Percentiles rank a stretch among this genome's conserved stretches.
phyloP scores from a whole-genome alignment of 2,113 vertebrate species.

The Ctenomys sociabilis region DNA sequence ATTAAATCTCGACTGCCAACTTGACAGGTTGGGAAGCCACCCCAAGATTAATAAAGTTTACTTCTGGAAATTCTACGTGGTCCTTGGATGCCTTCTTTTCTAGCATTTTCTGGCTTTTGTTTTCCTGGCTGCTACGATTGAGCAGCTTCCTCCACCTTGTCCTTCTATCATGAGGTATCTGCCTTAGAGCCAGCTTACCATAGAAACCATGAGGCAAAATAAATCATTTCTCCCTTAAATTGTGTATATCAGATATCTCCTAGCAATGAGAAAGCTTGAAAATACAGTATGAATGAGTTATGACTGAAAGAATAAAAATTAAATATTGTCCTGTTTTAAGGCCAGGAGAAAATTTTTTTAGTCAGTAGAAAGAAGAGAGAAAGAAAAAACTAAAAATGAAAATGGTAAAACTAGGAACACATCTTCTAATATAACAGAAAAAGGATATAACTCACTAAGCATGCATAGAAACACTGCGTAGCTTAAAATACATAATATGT shows the following conservation, averaged over 20 bases:
- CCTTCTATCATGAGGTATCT: background rate
- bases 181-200: background rate
- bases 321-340: background rate
- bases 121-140: background rate
- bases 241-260: background rate
- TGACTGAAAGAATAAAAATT: background rate
- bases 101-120: background rate
- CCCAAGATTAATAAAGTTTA: background rate
- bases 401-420: background rate
- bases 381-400: background rate
- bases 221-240: background rate
- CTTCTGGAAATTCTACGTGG: background rate
- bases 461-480: background rate
- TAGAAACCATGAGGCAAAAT: background rate
- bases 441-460: background rate
- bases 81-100: background rate
- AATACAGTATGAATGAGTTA: background rate
- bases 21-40: background rate
- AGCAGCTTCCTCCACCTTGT: background rate
- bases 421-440: slow-evolving; percentile 15
- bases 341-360: background rate
- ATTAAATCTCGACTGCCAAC: background rate
- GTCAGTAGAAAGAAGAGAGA: background rate
- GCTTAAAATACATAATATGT: background rate
- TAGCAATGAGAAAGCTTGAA: background rate